Evolutionary conservation across 1,140 invertebrate species (phyloP).

Genomic region (Cylas formicarius): DNA sequence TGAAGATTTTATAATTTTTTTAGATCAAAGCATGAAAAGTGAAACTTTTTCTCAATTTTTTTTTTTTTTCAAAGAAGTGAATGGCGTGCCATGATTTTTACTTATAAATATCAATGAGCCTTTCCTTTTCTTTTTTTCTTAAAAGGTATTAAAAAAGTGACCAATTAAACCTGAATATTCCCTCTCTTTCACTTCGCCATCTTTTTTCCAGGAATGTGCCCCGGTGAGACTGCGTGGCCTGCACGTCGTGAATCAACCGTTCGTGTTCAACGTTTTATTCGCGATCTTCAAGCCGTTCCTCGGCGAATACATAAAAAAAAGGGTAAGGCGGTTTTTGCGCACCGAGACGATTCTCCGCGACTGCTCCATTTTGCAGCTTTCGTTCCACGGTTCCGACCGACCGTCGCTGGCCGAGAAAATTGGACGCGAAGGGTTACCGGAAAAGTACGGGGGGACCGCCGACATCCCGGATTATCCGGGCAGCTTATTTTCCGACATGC

Average conservation of each 20-base stretch:
- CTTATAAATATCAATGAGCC: too few species aligned
- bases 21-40: too few species aligned
- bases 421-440: constrained; percentile 56
- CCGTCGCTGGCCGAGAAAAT: constrained; percentile 57
- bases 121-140: too few species aligned
- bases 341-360: background rate
- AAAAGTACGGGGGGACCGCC: constrained; percentile 60
- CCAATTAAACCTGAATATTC: too few species aligned
- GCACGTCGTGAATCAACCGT: constrained; percentile 73
- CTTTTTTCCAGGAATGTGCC: constrained; percentile 50
- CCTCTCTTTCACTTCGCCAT: too few species aligned
- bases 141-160: too few species aligned
- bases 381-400: constrained; percentile 67
- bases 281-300: constrained; percentile 73
- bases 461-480: constrained; percentile 46
- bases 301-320: constrained; percentile 53
- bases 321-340: constrained; percentile 38
- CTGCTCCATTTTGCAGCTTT: constrained; percentile 44
- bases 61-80: too few species aligned
- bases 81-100: too few species aligned
- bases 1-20: too few species aligned
- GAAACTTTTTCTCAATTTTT: too few species aligned
- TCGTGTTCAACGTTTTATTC: constrained; percentile 67
- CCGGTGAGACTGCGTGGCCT: constrained; percentile 61
- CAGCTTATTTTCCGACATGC: constrained; percentile 45